Evolutionary conservation across 2,888 invertebrate species (phyloP).

Genomic region (Drosophila paracracens): DNA sequence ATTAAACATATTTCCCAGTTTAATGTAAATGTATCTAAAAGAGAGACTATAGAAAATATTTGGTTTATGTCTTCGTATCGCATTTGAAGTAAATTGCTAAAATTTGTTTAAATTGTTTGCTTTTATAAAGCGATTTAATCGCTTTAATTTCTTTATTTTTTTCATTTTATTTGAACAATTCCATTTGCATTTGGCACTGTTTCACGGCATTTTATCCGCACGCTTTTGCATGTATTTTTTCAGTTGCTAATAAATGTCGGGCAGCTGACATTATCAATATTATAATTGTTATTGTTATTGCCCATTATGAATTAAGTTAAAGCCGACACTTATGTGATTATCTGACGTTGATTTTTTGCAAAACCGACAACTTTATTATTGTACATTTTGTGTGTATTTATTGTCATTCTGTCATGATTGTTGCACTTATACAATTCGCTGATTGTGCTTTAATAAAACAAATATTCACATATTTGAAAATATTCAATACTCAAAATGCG

Average conservation of each 20-base stretch:
- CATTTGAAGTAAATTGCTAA: conserved; percentile 37
- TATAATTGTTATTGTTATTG: conserved; percentile 42
- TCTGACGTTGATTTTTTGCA: conserved; percentile 38
- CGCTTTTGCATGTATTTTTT: conserved; percentile 55
- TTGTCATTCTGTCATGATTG: neutral
- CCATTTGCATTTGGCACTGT: conserved; percentile 31
- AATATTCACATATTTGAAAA: neutral
- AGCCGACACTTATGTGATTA: conserved; percentile 42
- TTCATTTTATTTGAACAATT: conserved; percentile 32
- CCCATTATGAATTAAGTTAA: conserved; percentile 63
- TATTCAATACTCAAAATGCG: neutral
- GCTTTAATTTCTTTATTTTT: conserved; percentile 67
- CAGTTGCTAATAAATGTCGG: conserved; percentile 55
- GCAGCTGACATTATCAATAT: conserved; percentile 53
- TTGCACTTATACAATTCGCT: neutral
- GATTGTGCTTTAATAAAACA: neutral
- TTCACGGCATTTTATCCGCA: conserved; percentile 1
- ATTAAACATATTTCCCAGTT: neutral
- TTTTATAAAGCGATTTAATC: conserved; percentile 55
- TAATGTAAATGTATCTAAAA: neutral
- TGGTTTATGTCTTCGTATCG: conserved; percentile 2
- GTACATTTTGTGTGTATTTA: neutral
- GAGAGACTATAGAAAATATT: neutral
- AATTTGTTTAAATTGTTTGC: conserved; percentile 35
- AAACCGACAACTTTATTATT: conserved; percentile 4